These are phyloP conservation scores for Riparia riparia DNA, from an alignment of 2,113 vertebrate genomes.

Conservation along the genomic window DNA sequence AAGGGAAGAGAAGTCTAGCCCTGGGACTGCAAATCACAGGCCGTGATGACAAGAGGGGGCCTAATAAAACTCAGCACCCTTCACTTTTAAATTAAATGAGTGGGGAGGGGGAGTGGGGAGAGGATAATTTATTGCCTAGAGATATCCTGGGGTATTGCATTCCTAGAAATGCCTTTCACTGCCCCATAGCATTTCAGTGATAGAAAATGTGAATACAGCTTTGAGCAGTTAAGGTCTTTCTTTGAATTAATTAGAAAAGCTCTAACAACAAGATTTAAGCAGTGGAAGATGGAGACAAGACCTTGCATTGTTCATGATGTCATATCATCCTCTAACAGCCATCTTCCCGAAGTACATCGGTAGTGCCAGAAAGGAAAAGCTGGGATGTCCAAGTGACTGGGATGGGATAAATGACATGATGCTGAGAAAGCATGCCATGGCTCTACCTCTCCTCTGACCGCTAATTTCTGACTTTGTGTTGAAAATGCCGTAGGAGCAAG, in stretches of 20 bases:
- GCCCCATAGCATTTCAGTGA: background rate
- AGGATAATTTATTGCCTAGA: slow-evolving; percentile 69
- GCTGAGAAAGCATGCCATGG: background rate
- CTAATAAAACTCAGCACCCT: slow-evolving; percentile 67
- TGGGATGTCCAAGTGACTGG: background rate
- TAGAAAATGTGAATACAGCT: slow-evolving; percentile 7
- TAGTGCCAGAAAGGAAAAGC: background rate
- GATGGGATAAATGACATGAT: background rate
- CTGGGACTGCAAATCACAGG: slow-evolving; percentile 70
- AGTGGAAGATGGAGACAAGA: background rate
- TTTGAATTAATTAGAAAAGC: slow-evolving; percentile 9
- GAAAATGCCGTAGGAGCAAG: background rate
- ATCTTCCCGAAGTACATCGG: background rate
- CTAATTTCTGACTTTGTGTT: background rate
- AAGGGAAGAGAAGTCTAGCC: slow-evolving; percentile 57
- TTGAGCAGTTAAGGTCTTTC: background rate
- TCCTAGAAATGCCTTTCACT: slow-evolving; percentile 55
- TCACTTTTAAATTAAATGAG: slow-evolving; percentile 42
- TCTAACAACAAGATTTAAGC: background rate
- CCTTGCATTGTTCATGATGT: background rate
- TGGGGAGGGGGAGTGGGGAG: slow-evolving; percentile 19
- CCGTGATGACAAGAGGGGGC: slow-evolving; percentile 67
- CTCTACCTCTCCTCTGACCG: background rate
- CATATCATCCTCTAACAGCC: background rate
- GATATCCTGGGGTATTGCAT: slow-evolving; percentile 1